Conservation (phyloP, 2,797 vertebrate genomes). For the Merluccius polli region DNA sequence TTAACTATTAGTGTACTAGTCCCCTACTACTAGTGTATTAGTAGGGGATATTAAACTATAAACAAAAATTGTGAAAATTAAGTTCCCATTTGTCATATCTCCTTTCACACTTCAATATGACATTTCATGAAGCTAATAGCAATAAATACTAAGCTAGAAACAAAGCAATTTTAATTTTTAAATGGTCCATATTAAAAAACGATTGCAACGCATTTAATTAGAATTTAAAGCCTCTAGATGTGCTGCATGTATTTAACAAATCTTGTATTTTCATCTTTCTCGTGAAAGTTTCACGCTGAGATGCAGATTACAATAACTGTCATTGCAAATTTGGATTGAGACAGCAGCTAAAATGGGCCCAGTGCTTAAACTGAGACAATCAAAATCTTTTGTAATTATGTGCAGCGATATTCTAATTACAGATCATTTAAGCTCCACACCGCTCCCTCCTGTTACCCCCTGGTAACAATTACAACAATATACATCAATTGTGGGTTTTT, state of each 20-base stretch:
- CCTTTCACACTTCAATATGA: not conserved
- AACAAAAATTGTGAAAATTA: no score
- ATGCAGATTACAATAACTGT: conserved; percentile 92
- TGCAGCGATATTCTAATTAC: conserved; percentile 97
- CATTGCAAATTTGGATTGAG: conserved; percentile 90
- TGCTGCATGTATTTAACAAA: conserved; percentile 75
- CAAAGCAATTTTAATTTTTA: not conserved
- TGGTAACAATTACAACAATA: conserved; percentile 94
- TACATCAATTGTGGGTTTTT: conserved; percentile 85
- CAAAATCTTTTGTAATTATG: conserved; percentile 98
- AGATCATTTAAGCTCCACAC: conserved; percentile 89
- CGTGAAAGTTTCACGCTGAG: conserved; percentile 83
- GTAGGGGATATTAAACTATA: not conserved
- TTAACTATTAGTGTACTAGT: no score
- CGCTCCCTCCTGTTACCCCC: conserved; percentile 81
- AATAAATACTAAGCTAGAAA: not conserved
- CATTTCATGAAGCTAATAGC: not conserved
- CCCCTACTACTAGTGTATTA: not conserved
- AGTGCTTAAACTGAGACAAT: conserved; percentile 95
- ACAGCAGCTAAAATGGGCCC: conserved; percentile 80
- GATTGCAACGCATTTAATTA: conserved; percentile 80
- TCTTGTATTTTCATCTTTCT: conserved; percentile 70
- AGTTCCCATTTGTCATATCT: not conserved
- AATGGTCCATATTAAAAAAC: conserved; percentile 33
- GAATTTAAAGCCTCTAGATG: conserved; percentile 70